These are phyloP conservation scores for Mycteria americana DNA, from an alignment of 2,797 vertebrate genomes.

Conservation along the genomic window DNA sequence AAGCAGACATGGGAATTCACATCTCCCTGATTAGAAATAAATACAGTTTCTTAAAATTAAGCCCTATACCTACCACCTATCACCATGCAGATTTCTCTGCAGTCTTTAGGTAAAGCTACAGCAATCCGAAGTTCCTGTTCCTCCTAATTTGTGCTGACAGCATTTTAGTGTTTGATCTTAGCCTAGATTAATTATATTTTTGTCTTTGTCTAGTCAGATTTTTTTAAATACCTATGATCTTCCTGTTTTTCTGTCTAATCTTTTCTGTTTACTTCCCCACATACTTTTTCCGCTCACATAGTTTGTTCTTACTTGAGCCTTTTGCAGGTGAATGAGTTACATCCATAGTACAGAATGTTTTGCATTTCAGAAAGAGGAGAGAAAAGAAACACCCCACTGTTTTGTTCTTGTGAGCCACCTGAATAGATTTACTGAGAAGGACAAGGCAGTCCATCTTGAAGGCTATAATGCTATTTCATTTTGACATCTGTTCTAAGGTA, in stretches of 20 bases:
- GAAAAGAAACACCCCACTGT: not conserved
- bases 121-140: not conserved
- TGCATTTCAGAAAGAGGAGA: slow-evolving; percentile 22
- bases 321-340: not conserved
- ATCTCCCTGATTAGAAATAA: not conserved
- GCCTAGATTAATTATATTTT: not conserved
- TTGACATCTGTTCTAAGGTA: slow-evolving; percentile 64
- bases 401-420: slow-evolving; percentile 18
- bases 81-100: not conserved
- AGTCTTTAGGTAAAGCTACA: not conserved
- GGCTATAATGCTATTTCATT: slow-evolving; percentile 66
- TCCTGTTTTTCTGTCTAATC: not conserved
- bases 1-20: not conserved
- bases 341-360: not conserved
- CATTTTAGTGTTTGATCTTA: not conserved
- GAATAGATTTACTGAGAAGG: slow-evolving; percentile 62
- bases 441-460: slow-evolving; percentile 59
- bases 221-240: not conserved
- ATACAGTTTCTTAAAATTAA: not conserved
- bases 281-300: not conserved
- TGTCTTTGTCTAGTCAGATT: not conserved
- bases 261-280: not conserved
- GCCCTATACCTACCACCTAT: not conserved
- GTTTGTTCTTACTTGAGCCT: not conserved
- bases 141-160: not conserved